Conservation (phyloP, 2,888 invertebrate species). For the Pilophorus perplexus region DNA sequence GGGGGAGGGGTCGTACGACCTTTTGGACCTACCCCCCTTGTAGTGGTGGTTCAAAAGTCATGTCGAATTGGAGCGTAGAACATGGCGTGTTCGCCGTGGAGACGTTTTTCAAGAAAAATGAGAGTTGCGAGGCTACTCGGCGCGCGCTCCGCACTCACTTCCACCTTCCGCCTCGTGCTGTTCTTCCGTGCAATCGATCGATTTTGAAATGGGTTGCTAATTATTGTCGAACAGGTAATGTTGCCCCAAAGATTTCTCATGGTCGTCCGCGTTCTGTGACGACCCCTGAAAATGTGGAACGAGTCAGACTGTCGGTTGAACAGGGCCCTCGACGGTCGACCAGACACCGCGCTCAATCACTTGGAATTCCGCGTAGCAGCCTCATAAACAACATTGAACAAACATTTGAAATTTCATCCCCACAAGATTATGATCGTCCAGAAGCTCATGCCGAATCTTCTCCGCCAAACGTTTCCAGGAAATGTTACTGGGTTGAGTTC, state of each 20-base stretch:
- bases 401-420: slow-evolving; percentile 9
- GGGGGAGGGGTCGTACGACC: background rate
- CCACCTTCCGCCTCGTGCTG: background rate
- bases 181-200: background rate
- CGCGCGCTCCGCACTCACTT: too few species aligned
- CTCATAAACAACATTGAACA: background rate
- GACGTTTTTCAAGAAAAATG: too few species aligned
- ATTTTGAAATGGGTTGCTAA: background rate
- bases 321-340: background rate
- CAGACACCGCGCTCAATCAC: background rate
- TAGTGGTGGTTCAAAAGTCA: background rate
- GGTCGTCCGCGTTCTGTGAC: background rate
- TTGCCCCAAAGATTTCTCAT: too few species aligned
- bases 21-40: background rate
- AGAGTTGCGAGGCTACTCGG: too few species aligned
- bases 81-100: too few species aligned
- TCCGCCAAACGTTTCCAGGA: too few species aligned
- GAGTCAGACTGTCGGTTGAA: background rate
- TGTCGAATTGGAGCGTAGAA: too few species aligned
- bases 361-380: background rate
- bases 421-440: slow-evolving; percentile 6
- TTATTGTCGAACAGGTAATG: too few species aligned
- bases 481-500: too few species aligned
- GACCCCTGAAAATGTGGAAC: slow-evolving; percentile 8
- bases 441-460: slow-evolving; percentile 1